phyloP scores from a whole-genome alignment of 2,113 vertebrate species.

The Zeus faber region DNA sequence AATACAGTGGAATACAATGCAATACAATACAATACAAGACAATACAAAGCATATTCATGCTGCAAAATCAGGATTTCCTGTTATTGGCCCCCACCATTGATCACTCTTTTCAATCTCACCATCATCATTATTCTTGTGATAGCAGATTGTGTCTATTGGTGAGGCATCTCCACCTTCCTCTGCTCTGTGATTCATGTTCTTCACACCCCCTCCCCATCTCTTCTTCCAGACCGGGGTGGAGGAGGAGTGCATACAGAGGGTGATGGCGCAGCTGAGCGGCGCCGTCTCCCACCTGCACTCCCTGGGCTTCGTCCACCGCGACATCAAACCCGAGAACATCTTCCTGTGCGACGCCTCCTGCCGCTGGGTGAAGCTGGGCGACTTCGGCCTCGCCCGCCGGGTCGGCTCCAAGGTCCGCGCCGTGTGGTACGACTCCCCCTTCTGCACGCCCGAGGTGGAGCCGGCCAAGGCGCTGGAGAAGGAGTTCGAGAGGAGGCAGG shows the following conservation, averaged over 20 bases:
- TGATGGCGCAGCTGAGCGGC: slow-evolving; percentile 78
- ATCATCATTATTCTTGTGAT: neutral
- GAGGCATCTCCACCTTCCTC: neutral
- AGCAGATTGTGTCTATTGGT: neutral
- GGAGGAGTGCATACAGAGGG: slow-evolving; percentile 81
- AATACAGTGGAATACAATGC: neutral
- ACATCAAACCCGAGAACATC: slow-evolving; percentile 92
- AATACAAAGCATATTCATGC: too few relatives aligned
- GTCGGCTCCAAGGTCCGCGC: slow-evolving; percentile 71
- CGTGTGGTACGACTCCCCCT: slow-evolving; percentile 81
- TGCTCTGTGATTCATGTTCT: neutral
- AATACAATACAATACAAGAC: too few relatives aligned
- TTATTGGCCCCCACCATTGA: too few relatives aligned
- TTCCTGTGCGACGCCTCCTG: slow-evolving; percentile 84
- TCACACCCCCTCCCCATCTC: slow-evolving; percentile 11
- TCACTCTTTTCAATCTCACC: neutral
- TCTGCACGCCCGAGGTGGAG: slow-evolving; percentile 83
- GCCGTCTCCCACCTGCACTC: slow-evolving; percentile 87
- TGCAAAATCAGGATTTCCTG: too few relatives aligned
- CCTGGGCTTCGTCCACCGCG: slow-evolving; percentile 86
- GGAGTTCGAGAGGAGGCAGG: slow-evolving; percentile 23
- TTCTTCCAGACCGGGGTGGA: slow-evolving; percentile 67
- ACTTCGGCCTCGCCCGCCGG: slow-evolving; percentile 83
- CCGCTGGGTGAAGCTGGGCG: slow-evolving; percentile 84
- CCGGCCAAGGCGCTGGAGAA: slow-evolving; percentile 50